Conservation (phyloP, 2,888 invertebrate species). For the Acronicta psi region DNA sequence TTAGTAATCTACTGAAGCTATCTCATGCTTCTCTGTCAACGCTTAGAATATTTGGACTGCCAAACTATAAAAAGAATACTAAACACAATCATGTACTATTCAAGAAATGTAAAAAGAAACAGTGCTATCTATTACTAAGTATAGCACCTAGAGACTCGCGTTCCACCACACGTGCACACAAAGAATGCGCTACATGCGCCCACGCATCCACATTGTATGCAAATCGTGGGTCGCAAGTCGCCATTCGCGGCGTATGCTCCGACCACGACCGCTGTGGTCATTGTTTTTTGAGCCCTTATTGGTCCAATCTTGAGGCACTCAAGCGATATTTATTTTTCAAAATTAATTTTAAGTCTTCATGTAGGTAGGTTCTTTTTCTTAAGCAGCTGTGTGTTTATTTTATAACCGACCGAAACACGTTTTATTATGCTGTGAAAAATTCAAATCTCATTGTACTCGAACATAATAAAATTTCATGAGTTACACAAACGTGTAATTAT, state of each 20-base stretch:
- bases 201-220: slow-evolving; percentile 86
- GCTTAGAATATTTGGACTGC: slow-evolving; percentile 31
- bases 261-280: slow-evolving; percentile 50
- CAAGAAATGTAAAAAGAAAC: slow-evolving; percentile 42
- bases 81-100: slow-evolving; percentile 13
- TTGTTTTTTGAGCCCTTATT: slow-evolving; percentile 63
- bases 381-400: neutral
- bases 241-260: slow-evolving; percentile 60
- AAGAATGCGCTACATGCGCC: slow-evolving; percentile 77
- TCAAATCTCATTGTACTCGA: too few relatives aligned
- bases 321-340: slow-evolving; percentile 40
- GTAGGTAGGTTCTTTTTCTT: neutral
- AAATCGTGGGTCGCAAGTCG: slow-evolving; percentile 87
- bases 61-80: slow-evolving; percentile 20
- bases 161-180: slow-evolving; percentile 64
- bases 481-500: slow-evolving; percentile 3
- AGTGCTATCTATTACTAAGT: slow-evolving; percentile 43
- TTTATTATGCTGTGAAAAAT: too few relatives aligned
- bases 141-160: slow-evolving; percentile 46
- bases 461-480: neutral
- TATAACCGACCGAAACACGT: neutral
- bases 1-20: slow-evolving; percentile 26
- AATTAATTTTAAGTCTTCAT: slow-evolving; percentile 30
- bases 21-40: slow-evolving; percentile 45
- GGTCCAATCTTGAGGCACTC: slow-evolving; percentile 54